A percentile compares a stretch with the other conserved stretches of the same genome.
These are phyloP conservation scores for Bembecia ichneumoniformis DNA, from an alignment of 2,888 invertebrate genomes.

Conservation along the genomic window DNA sequence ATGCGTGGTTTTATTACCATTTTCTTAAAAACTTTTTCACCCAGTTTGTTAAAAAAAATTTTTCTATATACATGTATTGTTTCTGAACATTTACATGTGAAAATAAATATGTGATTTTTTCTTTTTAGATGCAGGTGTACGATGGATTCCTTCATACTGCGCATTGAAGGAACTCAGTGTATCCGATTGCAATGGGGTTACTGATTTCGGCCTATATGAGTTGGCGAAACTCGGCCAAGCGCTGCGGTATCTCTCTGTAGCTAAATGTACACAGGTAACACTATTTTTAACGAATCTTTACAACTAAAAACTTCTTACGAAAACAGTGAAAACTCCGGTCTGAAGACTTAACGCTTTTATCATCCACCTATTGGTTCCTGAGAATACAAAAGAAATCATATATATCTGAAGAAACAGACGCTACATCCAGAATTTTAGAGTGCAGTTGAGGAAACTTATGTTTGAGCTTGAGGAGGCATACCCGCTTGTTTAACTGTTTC, in stretches of 20 bases:
- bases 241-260: constrained; percentile 92
- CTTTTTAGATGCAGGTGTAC: constrained; percentile 86
- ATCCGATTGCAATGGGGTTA: constrained; percentile 90
- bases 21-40: no score
- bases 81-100: not conserved
- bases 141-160: constrained; percentile 92
- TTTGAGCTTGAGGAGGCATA: no score
- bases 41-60: no score
- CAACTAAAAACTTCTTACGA: not conserved
- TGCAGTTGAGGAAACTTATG: no score
- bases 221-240: constrained; percentile 90
- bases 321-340: no score
- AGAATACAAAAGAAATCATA: no score
- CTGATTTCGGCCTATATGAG: constrained; percentile 93
- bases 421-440: no score
- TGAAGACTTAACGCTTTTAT: no score
- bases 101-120: not conserved
- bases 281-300: not conserved
- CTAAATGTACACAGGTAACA: constrained; percentile 86
- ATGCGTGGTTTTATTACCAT: no score
- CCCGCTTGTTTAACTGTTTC: no score
- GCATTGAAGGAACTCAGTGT: constrained; percentile 89
- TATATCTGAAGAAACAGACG: no score
- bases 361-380: not conserved
- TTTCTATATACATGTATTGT: no score